A percentile compares a stretch with the other conserved stretches of the same genome.
phyloP scores from a whole-genome alignment of 2,113 vertebrate genomes.

The Nycticryphes semicollaris region DNA sequence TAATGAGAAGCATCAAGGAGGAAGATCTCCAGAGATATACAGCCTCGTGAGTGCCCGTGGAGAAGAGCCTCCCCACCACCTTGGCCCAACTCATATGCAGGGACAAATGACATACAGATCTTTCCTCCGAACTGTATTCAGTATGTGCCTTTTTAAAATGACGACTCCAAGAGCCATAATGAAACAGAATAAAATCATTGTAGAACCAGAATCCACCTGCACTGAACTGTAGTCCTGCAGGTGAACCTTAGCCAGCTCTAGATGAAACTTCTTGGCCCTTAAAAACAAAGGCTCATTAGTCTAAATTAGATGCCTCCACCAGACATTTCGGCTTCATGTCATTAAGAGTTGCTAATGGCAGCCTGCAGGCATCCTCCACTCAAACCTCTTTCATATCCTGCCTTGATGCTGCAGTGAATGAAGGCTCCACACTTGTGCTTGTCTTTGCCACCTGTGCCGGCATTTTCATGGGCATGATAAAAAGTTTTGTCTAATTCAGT shows the following conservation, averaged over 20 bases:
- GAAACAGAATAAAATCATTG: not conserved
- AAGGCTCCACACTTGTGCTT: slow-evolving; percentile 71
- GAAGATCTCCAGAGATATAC: not conserved
- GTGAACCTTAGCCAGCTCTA: slow-evolving; percentile 74
- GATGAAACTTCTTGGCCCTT: slow-evolving; percentile 75
- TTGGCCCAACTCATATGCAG: accelerated
- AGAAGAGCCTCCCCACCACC: not conserved
- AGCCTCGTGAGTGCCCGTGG: accelerated
- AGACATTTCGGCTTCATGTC: not conserved
- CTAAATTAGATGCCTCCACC: not conserved
- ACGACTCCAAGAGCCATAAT: not conserved
- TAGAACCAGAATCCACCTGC: slow-evolving; percentile 79
- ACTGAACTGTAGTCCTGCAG: slow-evolving; percentile 67
- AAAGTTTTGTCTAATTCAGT: slow-evolving; percentile 71
- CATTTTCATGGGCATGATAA: slow-evolving; percentile 70
- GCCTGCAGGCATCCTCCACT: not conserved
- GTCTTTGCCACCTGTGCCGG: slow-evolving; percentile 65
- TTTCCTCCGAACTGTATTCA: not conserved
- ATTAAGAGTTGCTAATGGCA: not conserved
- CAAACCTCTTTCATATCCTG: not conserved
- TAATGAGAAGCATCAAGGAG: not conserved
- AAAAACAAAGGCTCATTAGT: not conserved
- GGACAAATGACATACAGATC: not conserved
- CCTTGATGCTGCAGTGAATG: slow-evolving; percentile 74
- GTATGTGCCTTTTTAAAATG: not conserved